Evolutionary conservation across 2,797 vertebrate genomes (phyloP).

Genomic region (Acipenser ruthenus): DNA sequence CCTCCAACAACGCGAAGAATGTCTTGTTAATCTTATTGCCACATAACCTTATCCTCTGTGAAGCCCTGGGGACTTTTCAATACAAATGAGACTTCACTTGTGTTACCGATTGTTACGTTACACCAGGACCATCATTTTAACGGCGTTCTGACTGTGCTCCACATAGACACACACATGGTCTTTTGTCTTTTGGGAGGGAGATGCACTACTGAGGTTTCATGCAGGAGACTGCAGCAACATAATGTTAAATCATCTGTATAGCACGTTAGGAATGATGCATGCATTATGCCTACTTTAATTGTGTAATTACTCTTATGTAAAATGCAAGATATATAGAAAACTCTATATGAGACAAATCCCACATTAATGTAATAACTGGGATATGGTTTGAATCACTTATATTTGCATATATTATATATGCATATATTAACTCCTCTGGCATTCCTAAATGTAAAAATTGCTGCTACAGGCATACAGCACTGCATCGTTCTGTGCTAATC

Average conservation of each 20-base stretch:
- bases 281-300: not conserved
- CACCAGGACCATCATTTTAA: not conserved
- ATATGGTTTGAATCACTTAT: not conserved
- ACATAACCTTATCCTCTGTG: not conserved
- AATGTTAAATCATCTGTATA: not conserved
- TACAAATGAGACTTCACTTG: slow-evolving; percentile 1
- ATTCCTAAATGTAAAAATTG: not conserved
- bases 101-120: not conserved
- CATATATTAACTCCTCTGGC: no score
- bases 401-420: not conserved
- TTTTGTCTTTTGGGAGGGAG: not conserved
- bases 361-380: not conserved
- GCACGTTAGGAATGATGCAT: not conserved
- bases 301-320: not conserved
- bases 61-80: slow-evolving; percentile 2
- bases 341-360: slow-evolving; percentile 2
- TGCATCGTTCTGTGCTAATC: not conserved
- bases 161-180: not conserved
- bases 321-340: not conserved
- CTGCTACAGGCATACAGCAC: not conserved
- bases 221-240: not conserved
- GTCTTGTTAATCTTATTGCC: slow-evolving; percentile 3
- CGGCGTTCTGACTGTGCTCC: not conserved
- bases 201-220: not conserved
- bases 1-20: not conserved